Conservation (phyloP, 2,113 vertebrate species). For the Oophaga pumilio region DNA sequence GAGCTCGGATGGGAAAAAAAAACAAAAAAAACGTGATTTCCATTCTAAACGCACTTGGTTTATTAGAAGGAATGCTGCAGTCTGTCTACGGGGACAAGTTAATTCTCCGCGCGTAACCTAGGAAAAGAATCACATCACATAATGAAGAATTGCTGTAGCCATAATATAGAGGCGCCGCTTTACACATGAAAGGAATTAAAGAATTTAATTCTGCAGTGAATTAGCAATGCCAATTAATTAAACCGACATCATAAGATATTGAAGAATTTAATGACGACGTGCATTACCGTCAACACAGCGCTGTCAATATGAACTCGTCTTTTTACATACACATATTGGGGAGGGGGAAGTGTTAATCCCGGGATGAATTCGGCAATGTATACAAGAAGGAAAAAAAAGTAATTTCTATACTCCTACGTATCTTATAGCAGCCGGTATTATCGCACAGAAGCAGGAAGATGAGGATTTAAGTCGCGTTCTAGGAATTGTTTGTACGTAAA, state of each 20-base stretch:
- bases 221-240: constrained; percentile 62
- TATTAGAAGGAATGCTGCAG: constrained; percentile 2
- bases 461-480: constrained; percentile 6
- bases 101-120: constrained; percentile 53
- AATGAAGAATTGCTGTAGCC: constrained; percentile 19
- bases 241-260: constrained; percentile 57
- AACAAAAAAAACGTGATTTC: constrained; percentile 12
- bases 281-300: constrained; percentile 44
- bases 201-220: constrained; percentile 28
- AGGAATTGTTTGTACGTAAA: not conserved
- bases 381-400: not conserved
- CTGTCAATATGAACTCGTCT: not conserved
- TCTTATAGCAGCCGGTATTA: not conserved
- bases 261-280: constrained; percentile 49
- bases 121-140: constrained; percentile 24
- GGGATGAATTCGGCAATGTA: not conserved
- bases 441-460: not conserved
- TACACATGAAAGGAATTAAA: constrained; percentile 55
- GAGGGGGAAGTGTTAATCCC: not conserved
- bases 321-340: not conserved
- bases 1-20: not conserved
- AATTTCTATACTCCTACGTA: not conserved
- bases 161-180: constrained; percentile 3
- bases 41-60: constrained; percentile 2
- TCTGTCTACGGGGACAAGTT: constrained; percentile 7